Conservation (phyloP, 2,797 vertebrate genomes). For the Falco berigora region DNA sequence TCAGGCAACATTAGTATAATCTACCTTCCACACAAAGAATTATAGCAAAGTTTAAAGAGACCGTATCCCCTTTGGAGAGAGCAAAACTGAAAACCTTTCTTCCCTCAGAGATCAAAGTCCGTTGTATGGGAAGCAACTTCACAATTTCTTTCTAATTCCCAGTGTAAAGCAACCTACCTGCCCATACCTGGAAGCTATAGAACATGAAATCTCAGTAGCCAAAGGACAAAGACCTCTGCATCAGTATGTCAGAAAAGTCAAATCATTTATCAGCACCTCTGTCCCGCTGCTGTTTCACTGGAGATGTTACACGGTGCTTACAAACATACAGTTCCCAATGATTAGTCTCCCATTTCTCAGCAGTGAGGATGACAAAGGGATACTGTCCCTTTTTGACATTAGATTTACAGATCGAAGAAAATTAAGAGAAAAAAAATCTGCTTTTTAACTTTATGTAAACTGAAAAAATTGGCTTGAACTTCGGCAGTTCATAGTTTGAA, state of each 20-base stretch:
- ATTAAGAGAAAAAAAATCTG: not conserved
- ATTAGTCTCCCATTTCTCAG: not conserved
- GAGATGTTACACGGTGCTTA: not conserved
- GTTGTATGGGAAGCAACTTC: not conserved
- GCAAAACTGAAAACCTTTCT: not conserved
- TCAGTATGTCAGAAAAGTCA: not conserved
- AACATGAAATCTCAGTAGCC: not conserved
- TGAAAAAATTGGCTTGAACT: not conserved
- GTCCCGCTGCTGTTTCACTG: not conserved
- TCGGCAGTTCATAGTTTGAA: slow-evolving; percentile 56
- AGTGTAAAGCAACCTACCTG: not conserved
- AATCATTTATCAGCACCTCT: not conserved
- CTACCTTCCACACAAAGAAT: slow-evolving; percentile 72
- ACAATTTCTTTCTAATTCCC: not conserved
- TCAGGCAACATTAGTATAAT: slow-evolving; percentile 68
- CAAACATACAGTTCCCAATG: not conserved
- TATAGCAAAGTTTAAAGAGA: slow-evolving; percentile 82
- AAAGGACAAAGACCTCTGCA: not conserved
- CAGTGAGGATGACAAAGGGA: slow-evolving; percentile 60
- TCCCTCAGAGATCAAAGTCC: not conserved
- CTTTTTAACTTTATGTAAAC: slow-evolving; percentile 45
- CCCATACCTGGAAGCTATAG: not conserved
- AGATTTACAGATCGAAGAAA: slow-evolving; percentile 53
- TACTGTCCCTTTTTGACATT: slow-evolving; percentile 67
- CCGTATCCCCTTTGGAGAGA: slow-evolving; percentile 79